Evolutionary conservation across 2,888 invertebrate species (phyloP).

Genomic region (Laspeyria flexula): DNA sequence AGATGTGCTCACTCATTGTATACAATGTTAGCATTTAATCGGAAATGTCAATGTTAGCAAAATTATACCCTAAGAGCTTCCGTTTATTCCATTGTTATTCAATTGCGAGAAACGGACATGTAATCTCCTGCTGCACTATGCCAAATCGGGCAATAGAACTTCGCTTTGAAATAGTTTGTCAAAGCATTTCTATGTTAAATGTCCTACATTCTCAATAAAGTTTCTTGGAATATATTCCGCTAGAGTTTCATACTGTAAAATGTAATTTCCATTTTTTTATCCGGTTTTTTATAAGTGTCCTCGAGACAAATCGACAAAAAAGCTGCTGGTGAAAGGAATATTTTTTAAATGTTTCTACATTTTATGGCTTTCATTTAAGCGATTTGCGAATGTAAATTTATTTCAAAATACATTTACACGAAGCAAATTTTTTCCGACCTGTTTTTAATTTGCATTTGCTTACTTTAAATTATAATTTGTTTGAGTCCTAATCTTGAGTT

Average conservation of each 20-base stretch:
- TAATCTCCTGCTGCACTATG: not conserved
- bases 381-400: not conserved
- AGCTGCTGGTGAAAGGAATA: not conserved
- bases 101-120: slow-evolving; percentile 13
- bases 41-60: slow-evolving; percentile 11
- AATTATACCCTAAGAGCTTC: slow-evolving; percentile 4
- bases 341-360: not conserved
- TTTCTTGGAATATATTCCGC: no score
- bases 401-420: no score
- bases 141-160: not conserved
- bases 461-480: no score
- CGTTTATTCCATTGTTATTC: slow-evolving; percentile 25
- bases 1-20: no score
- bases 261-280: not conserved
- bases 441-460: no score
- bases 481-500: no score
- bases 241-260: no score
- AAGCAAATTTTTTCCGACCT: no score
- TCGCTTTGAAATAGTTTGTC: not conserved
- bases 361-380: not conserved
- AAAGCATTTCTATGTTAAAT: no score
- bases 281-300: not conserved
- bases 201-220: no score
- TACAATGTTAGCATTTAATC: no score
- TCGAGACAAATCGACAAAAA: not conserved